Percentiles rank a stretch among this genome's conserved stretches.
Conservation (phyloP, 2,797 vertebrate genomes). For the Myotis vivesi region DNA sequence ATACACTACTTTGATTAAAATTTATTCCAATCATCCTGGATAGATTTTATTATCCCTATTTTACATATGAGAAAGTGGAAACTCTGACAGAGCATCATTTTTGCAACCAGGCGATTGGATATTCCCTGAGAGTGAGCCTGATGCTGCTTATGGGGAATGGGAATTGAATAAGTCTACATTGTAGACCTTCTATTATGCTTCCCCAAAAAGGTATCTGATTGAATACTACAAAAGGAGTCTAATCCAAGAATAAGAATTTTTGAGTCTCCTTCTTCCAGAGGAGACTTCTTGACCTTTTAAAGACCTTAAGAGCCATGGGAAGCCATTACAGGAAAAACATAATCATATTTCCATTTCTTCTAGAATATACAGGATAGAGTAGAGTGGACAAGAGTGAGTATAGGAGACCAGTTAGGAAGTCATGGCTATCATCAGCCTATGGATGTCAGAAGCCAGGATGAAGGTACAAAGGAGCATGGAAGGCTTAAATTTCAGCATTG, state of each 20-base stretch:
- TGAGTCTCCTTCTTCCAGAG: neutral
- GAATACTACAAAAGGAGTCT: neutral
- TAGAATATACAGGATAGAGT: neutral
- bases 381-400: neutral
- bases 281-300: neutral
- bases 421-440: neutral
- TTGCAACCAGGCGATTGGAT: neutral
- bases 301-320: neutral
- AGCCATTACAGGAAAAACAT: neutral
- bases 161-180: neutral
- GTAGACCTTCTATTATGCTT: neutral
- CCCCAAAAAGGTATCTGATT: neutral
- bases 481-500: neutral
- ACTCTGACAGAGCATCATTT: neutral
- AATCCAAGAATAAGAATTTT: neutral
- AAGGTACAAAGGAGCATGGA: neutral
- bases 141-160: neutral
- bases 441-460: neutral
- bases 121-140: neutral
- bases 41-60: neutral
- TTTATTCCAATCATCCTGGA: neutral
- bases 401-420: neutral
- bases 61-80: neutral
- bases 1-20: neutral
- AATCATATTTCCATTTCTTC: neutral